Conservation (phyloP, 2,113 vertebrate genomes). For the Pedionomus torquatus region DNA sequence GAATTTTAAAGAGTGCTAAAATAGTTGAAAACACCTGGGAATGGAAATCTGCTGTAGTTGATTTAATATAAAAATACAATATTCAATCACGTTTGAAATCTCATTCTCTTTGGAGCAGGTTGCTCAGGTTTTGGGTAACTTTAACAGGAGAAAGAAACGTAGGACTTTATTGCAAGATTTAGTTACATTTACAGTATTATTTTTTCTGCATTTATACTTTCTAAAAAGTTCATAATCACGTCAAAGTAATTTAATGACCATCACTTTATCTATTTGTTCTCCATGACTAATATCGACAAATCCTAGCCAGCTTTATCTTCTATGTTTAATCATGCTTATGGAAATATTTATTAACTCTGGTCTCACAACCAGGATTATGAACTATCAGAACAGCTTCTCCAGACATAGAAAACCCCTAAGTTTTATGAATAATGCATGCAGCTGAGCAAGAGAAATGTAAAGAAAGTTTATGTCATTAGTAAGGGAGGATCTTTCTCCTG, state of each 20-base stretch:
- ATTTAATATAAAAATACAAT: neutral
- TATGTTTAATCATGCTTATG: neutral
- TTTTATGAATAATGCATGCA: neutral
- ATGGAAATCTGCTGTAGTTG: neutral
- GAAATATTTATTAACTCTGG: neutral
- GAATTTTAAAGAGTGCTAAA: neutral
- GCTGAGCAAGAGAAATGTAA: neutral
- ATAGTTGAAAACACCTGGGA: neutral
- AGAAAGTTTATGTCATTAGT: neutral
- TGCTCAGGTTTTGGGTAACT: neutral
- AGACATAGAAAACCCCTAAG: neutral
- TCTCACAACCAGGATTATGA: neutral
- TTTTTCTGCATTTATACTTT: neutral
- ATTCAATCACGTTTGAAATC: neutral
- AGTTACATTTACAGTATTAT: neutral
- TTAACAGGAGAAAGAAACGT: neutral
- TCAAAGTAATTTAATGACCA: neutral
- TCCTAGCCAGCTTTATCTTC: neutral
- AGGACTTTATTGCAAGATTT: neutral
- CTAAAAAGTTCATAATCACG: neutral
- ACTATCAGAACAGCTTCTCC: neutral
- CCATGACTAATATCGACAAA: neutral
- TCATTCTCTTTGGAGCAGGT: neutral
- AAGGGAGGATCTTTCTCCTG: neutral
- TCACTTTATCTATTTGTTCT: neutral